phyloP scores from a whole-genome alignment of 2,113 vertebrate species.

The Actenoides hombroni region DNA sequence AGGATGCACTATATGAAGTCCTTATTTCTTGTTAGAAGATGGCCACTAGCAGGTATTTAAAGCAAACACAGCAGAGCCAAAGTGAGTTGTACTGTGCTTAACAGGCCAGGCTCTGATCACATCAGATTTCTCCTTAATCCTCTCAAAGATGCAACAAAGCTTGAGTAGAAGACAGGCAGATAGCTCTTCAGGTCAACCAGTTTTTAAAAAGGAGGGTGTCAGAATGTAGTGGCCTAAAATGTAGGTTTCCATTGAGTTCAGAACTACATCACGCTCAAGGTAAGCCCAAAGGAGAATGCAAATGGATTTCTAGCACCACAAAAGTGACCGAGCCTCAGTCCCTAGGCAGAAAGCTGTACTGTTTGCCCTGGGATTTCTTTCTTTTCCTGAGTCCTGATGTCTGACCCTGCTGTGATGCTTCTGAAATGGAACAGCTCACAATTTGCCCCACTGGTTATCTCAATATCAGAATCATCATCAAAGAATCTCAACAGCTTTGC shows the following conservation, averaged over 20 bases:
- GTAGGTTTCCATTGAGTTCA: neutral
- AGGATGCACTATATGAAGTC: neutral
- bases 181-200: neutral
- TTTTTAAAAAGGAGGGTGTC: neutral
- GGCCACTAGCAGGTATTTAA: neutral
- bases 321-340: neutral
- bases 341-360: neutral
- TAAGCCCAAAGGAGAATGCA: neutral
- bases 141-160: neutral
- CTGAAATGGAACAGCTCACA: neutral
- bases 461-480: neutral
- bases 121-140: neutral
- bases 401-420: neutral
- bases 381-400: neutral
- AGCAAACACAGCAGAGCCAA: neutral
- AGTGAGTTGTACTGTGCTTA: neutral
- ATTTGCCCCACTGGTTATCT: neutral
- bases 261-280: neutral
- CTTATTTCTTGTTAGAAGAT: neutral
- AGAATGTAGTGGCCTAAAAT: neutral
- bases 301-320: neutral
- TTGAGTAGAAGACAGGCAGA: neutral
- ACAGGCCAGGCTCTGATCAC: neutral
- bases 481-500: rapidly evolving
- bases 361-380: too few relatives aligned